Evolutionary conservation across 2,888 invertebrate genomes (phyloP).

Genomic region (Aelia acuminata): DNA sequence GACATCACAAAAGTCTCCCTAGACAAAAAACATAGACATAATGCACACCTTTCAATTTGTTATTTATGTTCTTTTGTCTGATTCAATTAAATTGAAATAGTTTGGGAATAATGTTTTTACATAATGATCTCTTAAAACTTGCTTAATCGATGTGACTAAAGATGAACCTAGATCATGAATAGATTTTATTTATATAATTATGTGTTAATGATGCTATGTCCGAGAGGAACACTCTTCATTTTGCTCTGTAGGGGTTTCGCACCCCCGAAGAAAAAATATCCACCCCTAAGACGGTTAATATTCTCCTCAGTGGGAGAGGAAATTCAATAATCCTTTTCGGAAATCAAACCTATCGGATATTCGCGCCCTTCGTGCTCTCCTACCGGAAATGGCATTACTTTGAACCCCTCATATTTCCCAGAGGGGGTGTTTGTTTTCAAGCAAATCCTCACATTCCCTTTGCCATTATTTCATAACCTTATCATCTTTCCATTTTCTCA

Average conservation of each 20-base stretch:
- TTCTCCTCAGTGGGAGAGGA: conserved; percentile 40
- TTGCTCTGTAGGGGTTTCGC: not conserved
- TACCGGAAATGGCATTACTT: conserved; percentile 44
- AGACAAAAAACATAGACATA: no score
- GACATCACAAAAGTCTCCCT: no score
- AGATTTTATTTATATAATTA: no score
- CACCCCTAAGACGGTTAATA: conserved; percentile 17
- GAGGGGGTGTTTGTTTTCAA: conserved; percentile 39
- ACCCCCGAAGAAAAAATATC: not conserved
- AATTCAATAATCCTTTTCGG: conserved; percentile 53
- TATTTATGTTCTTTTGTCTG: no score
- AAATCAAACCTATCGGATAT: conserved; percentile 51
- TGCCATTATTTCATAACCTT: conserved; percentile 38
- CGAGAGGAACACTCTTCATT: not conserved
- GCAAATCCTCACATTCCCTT: conserved; percentile 40
- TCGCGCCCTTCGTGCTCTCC: conserved; percentile 12
- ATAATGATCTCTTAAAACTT: no score
- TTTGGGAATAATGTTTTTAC: no score
- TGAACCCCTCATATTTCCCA: conserved; percentile 40
- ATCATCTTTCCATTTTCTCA: not conserved
- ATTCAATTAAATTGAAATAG: no score
- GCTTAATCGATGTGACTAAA: no score
- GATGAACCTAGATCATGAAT: no score
- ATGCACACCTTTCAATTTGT: no score
- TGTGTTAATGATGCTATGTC: no score